These are phyloP conservation scores for Tillus elongatus DNA, from an alignment of 2,888 invertebrate genomes.

Conservation along the genomic window DNA sequence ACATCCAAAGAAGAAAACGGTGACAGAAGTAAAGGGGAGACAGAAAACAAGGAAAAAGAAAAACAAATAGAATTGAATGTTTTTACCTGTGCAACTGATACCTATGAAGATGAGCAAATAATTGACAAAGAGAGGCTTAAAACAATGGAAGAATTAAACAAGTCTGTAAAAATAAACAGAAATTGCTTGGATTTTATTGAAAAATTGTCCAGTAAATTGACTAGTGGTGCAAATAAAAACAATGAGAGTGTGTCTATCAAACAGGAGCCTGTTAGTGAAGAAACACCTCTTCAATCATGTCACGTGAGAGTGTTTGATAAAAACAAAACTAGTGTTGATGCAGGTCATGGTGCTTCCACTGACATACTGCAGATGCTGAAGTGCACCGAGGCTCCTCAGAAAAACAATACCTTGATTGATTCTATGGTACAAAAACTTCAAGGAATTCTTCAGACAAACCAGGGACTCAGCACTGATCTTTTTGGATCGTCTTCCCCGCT, in stretches of 20 bases:
- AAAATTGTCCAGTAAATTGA: slow-evolving; percentile 17
- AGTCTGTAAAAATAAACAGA: slow-evolving; percentile 30
- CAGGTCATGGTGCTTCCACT: slow-evolving; percentile 14
- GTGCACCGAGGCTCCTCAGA: slow-evolving; percentile 8
- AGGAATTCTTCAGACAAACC: slow-evolving; percentile 27
- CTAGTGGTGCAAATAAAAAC: slow-evolving; percentile 5
- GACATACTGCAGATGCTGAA: background rate
- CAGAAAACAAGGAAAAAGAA: slow-evolving; percentile 1
- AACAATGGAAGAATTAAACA: slow-evolving; percentile 45
- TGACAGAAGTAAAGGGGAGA: background rate
- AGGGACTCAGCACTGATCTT: too few relatives aligned
- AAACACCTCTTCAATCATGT: slow-evolving; percentile 15
- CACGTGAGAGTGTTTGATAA: slow-evolving; percentile 9
- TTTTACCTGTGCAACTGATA: slow-evolving; percentile 35
- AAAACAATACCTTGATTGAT: slow-evolving; percentile 23
- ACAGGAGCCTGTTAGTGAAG: slow-evolving; percentile 21
- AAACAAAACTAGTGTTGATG: slow-evolving; percentile 15
- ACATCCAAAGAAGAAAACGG: too few relatives aligned
- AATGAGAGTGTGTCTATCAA: slow-evolving; percentile 11
- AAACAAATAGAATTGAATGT: slow-evolving; percentile 28
- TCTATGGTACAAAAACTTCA: slow-evolving; percentile 30
- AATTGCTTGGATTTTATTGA: slow-evolving; percentile 31
- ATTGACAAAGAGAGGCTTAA: slow-evolving; percentile 44
- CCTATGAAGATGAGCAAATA: slow-evolving; percentile 40
- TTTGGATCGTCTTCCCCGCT: background rate